phyloP scores from a whole-genome alignment of 2,113 vertebrate species.

The Lagenorhynchus albirostris region DNA sequence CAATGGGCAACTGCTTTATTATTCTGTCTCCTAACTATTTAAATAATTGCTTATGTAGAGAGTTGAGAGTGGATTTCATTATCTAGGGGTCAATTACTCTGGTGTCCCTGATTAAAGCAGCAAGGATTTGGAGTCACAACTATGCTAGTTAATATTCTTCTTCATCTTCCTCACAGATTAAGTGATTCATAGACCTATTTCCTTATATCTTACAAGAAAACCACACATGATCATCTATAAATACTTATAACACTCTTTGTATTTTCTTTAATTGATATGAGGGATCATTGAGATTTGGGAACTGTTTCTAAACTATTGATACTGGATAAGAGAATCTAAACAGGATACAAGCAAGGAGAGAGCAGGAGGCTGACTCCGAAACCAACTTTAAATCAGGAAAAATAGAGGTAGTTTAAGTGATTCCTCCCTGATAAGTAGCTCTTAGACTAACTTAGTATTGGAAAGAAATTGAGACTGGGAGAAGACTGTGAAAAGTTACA shows the following conservation, averaged over 20 bases:
- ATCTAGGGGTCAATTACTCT: constrained; percentile 17
- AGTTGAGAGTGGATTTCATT: not conserved
- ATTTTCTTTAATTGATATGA: not conserved
- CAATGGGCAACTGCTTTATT: constrained; percentile 27
- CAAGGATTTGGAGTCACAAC: not conserved
- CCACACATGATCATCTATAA: not conserved
- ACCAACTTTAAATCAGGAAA: not conserved
- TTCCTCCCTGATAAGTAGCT: not conserved
- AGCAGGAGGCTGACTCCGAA: not conserved
- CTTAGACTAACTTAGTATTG: not conserved
- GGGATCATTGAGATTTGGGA: not conserved
- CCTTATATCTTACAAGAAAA: not conserved
- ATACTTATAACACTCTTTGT: not conserved
- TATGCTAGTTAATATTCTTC: constrained; percentile 4
- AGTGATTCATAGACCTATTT: not conserved
- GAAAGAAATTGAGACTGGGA: not conserved
- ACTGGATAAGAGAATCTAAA: not conserved
- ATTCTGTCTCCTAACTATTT: constrained; percentile 12
- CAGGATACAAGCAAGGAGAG: not conserved
- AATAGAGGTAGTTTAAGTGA: not conserved
- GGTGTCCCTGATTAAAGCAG: constrained; percentile 8
- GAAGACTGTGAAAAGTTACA: not conserved
- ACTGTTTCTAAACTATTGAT: not conserved
- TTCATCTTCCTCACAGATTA: constrained; percentile 5
- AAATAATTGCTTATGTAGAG: constrained; percentile 31